Base-by-base conservation (phyloP, 2,797 vertebrate genomes). In the Discoglossus pictus region DNA sequence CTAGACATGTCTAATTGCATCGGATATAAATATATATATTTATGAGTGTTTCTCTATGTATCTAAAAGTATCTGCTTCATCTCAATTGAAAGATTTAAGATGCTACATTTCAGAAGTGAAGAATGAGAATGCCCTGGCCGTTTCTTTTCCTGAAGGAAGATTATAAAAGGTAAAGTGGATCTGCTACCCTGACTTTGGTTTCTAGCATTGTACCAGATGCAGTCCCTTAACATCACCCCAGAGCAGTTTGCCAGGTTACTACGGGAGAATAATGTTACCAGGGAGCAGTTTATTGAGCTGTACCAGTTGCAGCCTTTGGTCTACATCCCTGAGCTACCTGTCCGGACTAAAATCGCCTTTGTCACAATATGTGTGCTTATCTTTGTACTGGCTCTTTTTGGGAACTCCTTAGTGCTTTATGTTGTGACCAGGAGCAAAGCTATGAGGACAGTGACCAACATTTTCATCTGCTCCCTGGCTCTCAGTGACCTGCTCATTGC, bases 391-490 rank as follows among this genome's bases (percentile, higher is more conserved):
- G 87, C 85, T 6, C 84, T 89, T 17, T 81, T 87, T 1, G 86
- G 89, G 23, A 90, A 88, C 65, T 73, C 82, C 50, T 24, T 89
- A 62, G 89, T 90, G 18, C 72, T 90, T 40, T 88, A 80, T n/a
- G 87, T 88, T 66, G 88, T 89, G 72, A 78, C 83, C 68, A 79
- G 82, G 60, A 81, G 81, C 73, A 85, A 84, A 75, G 85, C 87
- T 39, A 83, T 88, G 88, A 83, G 82, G 66, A 84, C 85, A 0
- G 87, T 86, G 75, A 84, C 89, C 61, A 87, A 87, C 74, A 79
- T 88, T 69, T 90, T 89, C 73, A 87, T 90, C 78, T 86, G 88
- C 66, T 90, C 87, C 7, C 61, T 89, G 80, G 89, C 85, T 1
- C 80, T 90, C 61, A 89, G 89, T 68, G 89, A 90, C 68, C 75